Percentiles rank a stretch among this genome's conserved stretches.
phyloP scores from a whole-genome alignment of 2,888 invertebrate genomes.

The Drosophila gaucha region DNA sequence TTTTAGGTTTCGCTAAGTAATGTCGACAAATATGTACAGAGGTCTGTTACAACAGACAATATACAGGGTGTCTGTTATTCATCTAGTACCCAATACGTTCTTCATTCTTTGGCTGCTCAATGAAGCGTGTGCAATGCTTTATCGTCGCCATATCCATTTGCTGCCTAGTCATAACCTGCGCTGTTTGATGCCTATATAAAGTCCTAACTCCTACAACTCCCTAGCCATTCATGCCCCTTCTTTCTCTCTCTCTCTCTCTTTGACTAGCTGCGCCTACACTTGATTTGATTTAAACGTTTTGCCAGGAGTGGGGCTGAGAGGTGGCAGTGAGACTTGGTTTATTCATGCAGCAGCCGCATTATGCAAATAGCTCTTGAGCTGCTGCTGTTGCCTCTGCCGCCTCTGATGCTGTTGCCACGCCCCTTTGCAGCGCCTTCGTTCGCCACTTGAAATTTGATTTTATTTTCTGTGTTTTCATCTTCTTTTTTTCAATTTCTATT shows the following conservation, averaged over 20 bases:
- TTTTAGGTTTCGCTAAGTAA: no score
- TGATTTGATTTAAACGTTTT: constrained; percentile 77
- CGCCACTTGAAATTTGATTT: constrained; percentile 77
- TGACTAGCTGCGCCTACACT: constrained; percentile 19
- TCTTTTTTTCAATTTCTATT: constrained; percentile 59
- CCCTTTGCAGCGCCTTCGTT: constrained; percentile 49
- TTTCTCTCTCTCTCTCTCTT: background rate
- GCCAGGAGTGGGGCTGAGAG: constrained; percentile 30
- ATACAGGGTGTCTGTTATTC: background rate
- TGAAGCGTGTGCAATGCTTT: constrained; percentile 60
- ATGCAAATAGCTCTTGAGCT: constrained; percentile 70
- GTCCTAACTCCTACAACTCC: background rate
- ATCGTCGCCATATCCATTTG: constrained; percentile 38
- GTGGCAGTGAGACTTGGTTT: constrained; percentile 69
- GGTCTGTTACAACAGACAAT: no score
- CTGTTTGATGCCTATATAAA: constrained; percentile 19
- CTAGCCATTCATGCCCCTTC: background rate
- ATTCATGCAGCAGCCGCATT: constrained; percentile 78
- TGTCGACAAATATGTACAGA: no score
- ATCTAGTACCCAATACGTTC: background rate
- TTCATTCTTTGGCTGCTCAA: constrained; percentile 51
- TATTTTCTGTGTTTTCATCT: constrained; percentile 32
- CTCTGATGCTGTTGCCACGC: constrained; percentile 27
- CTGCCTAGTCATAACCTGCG: constrained; percentile 48
- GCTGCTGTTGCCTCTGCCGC: constrained; percentile 23